Conservation (phyloP, 2,113 vertebrate species). For the Upupa epops region DNA sequence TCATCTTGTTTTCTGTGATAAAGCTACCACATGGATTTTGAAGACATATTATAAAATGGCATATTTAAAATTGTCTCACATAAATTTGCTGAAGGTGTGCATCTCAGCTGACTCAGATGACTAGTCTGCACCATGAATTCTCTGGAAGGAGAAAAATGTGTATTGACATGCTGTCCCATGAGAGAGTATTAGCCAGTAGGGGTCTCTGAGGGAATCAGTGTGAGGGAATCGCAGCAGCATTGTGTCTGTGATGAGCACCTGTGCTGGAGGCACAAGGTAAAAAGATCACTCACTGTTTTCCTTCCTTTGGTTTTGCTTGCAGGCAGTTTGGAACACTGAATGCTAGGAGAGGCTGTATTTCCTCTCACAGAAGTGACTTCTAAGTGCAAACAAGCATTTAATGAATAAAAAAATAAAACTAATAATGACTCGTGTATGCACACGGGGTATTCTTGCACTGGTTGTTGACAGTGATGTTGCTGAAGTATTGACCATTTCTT, state of each 20-base stretch:
- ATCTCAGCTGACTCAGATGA: neutral
- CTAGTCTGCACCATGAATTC: neutral
- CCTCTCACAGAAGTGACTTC: neutral
- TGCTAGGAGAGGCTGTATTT: neutral
- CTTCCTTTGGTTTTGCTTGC: neutral
- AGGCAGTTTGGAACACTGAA: neutral
- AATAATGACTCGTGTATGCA: neutral
- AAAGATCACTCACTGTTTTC: neutral
- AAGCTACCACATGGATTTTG: neutral
- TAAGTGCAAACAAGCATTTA: neutral
- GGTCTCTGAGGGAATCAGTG: neutral
- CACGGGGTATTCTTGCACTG: neutral
- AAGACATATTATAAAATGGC: neutral
- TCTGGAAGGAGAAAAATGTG: neutral
- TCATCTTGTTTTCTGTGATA: neutral
- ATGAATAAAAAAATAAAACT: neutral
- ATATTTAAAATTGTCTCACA: neutral
- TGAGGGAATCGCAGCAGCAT: neutral
- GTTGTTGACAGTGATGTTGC: neutral
- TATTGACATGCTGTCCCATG: neutral
- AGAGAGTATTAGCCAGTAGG: neutral
- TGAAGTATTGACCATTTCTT: neutral
- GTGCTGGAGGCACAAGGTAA: neutral
- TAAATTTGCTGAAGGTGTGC: neutral
- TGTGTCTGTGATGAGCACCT: neutral